Evolutionary conservation across 2,113 vertebrate genomes (phyloP), one percentile per base, ranked within the genome.

Genomic region (Bagarius yarrelli): DNA sequence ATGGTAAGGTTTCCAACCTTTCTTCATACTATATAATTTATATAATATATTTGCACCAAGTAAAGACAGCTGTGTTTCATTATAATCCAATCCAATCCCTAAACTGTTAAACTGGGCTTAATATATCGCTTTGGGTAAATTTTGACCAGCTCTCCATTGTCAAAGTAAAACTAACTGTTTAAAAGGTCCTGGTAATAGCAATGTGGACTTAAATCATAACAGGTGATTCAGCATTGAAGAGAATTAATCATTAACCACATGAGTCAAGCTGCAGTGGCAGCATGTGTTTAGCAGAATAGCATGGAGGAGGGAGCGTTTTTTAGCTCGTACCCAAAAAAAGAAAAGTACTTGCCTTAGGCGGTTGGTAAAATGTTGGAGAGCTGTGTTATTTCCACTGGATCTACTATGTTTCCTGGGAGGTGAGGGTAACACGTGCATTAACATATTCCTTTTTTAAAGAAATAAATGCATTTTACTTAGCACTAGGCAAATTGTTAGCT

Each of bases 161-260:
- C 44, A 47, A 4, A 47, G 44, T 47, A 47, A 47, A 78, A 64
- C 76, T 64, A 67, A 55, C 15, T 34, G 21, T 69, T 55, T 8
- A 78, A 64, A 56, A 16, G 23, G 27, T 53, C 63, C 23, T 47
- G n/a, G 34, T 16, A 36, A 44, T 61, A 16, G 23, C 11, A 74
- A 74, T 55, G 47, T 80, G 56, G 50, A 52, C 59, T 73, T 9
- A 9, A 74, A 71, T 80, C 59, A 63, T 71, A 81, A 81, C 69
- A 81, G 79, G 69, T 81, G 70, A 81, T 81, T 81, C 70, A 81
- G 44, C 47, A 60, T 34, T 61, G 47, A 81, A 23, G 40, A 63
- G 59, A 80, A 80, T 80, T 14, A 80, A 73, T 80, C 61, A 59
- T 80, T 72, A 80, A 72, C 79, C 69, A 47, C 57, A 72, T 63